Evolutionary conservation across 2,797 vertebrate genomes (phyloP).

Genomic region (Sarcophilus harrisii): DNA sequence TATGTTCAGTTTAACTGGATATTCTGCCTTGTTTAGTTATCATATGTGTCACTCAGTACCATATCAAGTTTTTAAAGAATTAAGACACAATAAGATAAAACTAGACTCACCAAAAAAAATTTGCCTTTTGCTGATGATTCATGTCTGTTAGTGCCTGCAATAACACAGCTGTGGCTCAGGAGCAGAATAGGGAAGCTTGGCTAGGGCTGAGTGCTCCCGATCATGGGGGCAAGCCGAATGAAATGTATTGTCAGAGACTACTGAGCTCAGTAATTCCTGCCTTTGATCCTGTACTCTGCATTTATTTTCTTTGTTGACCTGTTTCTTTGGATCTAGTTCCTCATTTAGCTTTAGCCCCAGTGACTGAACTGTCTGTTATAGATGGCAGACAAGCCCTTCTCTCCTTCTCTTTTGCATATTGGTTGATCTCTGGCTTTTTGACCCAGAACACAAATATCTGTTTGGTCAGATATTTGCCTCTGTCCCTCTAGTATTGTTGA

Average conservation of each 20-base stretch:
- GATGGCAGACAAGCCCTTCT: background rate
- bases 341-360: background rate
- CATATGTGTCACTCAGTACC: background rate
- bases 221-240: background rate
- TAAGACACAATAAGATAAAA: background rate
- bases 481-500: background rate
- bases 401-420: background rate
- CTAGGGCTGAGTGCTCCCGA: background rate
- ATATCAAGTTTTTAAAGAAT: background rate
- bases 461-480: background rate
- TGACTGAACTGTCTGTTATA: background rate
- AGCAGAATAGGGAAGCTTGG: background rate
- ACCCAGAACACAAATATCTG: background rate
- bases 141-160: background rate
- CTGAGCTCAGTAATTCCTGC: background rate
- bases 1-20: background rate
- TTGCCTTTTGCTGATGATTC: background rate
- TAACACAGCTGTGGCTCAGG: background rate
- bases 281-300: background rate
- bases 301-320: conserved; percentile 1
- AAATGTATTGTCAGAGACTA: background rate
- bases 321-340: background rate
- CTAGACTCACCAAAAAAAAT: background rate
- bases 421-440: background rate
- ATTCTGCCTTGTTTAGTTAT: background rate